Evolutionary conservation across 1,140 invertebrate genomes (phyloP).

Genomic region (Ladona fulva): DNA sequence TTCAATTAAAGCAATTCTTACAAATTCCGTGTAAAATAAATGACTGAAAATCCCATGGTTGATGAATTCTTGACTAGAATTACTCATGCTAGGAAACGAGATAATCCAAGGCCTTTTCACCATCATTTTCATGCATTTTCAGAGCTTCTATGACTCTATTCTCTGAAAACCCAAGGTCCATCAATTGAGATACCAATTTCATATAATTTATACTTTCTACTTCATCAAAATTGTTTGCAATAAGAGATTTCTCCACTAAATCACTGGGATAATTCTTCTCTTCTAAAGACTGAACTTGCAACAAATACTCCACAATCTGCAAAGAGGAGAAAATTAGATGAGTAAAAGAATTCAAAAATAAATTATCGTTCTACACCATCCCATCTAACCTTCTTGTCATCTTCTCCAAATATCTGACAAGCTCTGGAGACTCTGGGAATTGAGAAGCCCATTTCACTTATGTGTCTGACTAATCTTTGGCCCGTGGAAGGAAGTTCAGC

Average conservation of each 20-base stretch:
- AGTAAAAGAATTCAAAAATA: neutral
- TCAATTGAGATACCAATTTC: constrained; percentile 52
- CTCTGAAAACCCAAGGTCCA: constrained; percentile 74
- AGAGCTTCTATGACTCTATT: constrained; percentile 62
- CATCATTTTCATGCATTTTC: constrained; percentile 65
- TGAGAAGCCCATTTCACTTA: constrained; percentile 78
- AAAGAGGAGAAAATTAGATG: constrained; percentile 21
- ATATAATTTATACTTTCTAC: constrained; percentile 43
- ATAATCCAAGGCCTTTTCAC: constrained; percentile 77
- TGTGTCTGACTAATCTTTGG: constrained; percentile 56
- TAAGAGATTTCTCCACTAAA: constrained; percentile 44
- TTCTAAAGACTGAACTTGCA: constrained; percentile 55
- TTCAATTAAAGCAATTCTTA: neutral
- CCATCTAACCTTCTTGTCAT: constrained; percentile 70
- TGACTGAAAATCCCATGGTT: neutral
- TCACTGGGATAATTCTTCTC: constrained; percentile 47
- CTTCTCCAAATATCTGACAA: constrained; percentile 59
- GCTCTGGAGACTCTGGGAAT: constrained; percentile 64
- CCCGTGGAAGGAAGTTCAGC: constrained; percentile 45
- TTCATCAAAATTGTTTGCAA: constrained; percentile 39
- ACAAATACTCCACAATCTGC: constrained; percentile 40
- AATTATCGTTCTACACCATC: too few species aligned
- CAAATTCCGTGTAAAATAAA: constrained; percentile 7
- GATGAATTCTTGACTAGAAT: neutral
- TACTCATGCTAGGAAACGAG: constrained; percentile 54